phyloP scores from a whole-genome alignment of 2,888 invertebrate genomes.

The Eilema sororculum region DNA sequence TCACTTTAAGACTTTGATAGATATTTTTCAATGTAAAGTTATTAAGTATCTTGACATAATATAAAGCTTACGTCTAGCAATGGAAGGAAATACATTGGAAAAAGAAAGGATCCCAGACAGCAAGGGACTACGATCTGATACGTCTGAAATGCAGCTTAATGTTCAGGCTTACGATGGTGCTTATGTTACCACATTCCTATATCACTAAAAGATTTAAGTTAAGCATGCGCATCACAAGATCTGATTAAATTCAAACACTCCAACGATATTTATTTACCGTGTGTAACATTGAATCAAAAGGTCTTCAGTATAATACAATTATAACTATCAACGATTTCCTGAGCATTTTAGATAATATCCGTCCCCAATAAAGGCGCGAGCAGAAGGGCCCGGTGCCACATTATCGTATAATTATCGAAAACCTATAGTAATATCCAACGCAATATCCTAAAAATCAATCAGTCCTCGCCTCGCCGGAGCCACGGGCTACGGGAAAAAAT shows the following conservation, averaged over 20 bases:
- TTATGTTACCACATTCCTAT: not conserved
- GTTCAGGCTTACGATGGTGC: no score
- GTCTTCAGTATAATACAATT: conserved; percentile 34
- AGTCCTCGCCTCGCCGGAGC: conserved; percentile 55
- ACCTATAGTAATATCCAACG: conserved; percentile 58
- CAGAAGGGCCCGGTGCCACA: conserved; percentile 42
- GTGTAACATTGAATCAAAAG: conserved; percentile 13
- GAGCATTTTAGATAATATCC: conserved; percentile 26
- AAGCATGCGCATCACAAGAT: not conserved
- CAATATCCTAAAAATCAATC: conserved; percentile 73
- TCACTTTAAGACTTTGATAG: no score
- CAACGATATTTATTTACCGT: not conserved
- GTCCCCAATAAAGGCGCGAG: conserved; percentile 35
- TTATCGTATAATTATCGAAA: conserved; percentile 62
- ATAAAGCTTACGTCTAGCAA: no score
- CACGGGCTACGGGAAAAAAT: conserved; percentile 65
- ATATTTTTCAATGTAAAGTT: no score
- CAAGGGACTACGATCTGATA: not conserved
- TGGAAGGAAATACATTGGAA: no score
- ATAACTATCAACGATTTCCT: conserved; percentile 31
- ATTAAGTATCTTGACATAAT: no score
- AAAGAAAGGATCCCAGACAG: not conserved
- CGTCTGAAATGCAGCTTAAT: no score
- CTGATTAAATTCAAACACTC: not conserved
- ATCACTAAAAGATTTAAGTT: not conserved